Evolutionary conservation across 2,888 invertebrate species (phyloP).

Genomic region (Hirtodrosophila duncani): DNA sequence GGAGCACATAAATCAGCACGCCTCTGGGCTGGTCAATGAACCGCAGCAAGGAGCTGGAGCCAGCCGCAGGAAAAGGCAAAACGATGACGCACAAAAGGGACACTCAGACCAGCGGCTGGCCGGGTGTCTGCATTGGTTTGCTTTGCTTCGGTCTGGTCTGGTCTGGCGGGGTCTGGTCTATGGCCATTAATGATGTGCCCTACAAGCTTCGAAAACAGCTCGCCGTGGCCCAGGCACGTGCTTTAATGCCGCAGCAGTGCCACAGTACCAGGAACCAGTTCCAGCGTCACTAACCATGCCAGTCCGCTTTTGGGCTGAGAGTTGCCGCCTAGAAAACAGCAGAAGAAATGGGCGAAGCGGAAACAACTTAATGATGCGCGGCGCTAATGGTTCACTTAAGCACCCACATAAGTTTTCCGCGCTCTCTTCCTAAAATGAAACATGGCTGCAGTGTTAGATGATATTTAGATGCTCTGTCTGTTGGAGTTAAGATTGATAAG

Average conservation of each 20-base stretch:
- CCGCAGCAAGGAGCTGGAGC: constrained; percentile 32
- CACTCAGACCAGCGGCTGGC: constrained; percentile 1
- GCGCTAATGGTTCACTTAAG: constrained; percentile 75
- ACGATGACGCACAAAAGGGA: not conserved
- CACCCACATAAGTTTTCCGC: constrained; percentile 67
- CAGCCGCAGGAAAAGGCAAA: constrained; percentile 11
- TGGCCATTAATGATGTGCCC: constrained; percentile 69
- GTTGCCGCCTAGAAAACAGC: constrained; percentile 44
- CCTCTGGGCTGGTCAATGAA: constrained; percentile 58
- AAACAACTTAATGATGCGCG: constrained; percentile 74
- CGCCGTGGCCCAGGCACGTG: constrained; percentile 40
- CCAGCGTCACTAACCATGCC: constrained; percentile 9
- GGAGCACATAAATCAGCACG: constrained; percentile 56
- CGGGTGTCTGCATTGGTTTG: constrained; percentile 7
- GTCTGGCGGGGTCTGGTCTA: constrained; percentile 38
- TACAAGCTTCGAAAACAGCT: constrained; percentile 48
- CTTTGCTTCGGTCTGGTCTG: constrained; percentile 9
- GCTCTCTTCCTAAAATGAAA: constrained; percentile 31
- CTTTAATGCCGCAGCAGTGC: constrained; percentile 36
- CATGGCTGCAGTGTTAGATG: no score
- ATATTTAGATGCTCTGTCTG: no score
- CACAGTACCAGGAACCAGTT: not conserved
- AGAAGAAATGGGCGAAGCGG: constrained; percentile 68
- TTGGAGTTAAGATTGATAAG: no score
- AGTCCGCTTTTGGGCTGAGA: not conserved